These are phyloP conservation scores for Euura saliciscinereae DNA, from an alignment of 1,140 invertebrate species.

Conservation along the genomic window DNA sequence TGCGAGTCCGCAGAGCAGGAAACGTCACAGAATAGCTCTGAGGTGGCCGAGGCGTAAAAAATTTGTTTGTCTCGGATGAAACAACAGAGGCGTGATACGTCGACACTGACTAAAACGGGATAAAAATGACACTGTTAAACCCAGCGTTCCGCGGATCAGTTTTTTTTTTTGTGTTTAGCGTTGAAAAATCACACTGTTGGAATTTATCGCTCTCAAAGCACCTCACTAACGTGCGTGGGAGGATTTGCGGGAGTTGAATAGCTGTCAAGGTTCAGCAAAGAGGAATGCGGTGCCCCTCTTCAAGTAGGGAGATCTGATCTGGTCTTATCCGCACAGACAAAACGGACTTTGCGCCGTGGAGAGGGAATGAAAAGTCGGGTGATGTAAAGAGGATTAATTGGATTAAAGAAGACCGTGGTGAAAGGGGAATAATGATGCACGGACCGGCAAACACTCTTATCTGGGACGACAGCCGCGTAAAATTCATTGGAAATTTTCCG, in stretches of 20 bases:
- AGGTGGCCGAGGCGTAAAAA: too few relatives aligned
- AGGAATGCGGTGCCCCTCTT: neutral
- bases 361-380: neutral
- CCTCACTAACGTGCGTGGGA: too few relatives aligned
- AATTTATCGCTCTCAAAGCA: neutral
- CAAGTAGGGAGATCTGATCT: neutral
- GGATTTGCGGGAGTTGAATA: neutral
- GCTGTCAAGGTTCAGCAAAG: neutral
- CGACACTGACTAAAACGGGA: too few relatives aligned
- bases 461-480: neutral
- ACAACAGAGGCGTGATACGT: too few relatives aligned
- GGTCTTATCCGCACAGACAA: neutral
- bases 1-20: too few relatives aligned
- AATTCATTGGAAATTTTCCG: neutral
- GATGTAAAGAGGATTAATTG: conserved; percentile 2
- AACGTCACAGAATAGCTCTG: too few relatives aligned
- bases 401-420: neutral
- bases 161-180: neutral
- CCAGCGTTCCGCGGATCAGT: neutral
- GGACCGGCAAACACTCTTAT: neutral
- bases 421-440: too few relatives aligned
- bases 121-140: too few relatives aligned
- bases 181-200: neutral
- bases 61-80: too few relatives aligned
- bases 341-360: neutral